Evolutionary conservation across 2,797 vertebrate genomes (phyloP).

Genomic region (Linurgus olivaceus): DNA sequence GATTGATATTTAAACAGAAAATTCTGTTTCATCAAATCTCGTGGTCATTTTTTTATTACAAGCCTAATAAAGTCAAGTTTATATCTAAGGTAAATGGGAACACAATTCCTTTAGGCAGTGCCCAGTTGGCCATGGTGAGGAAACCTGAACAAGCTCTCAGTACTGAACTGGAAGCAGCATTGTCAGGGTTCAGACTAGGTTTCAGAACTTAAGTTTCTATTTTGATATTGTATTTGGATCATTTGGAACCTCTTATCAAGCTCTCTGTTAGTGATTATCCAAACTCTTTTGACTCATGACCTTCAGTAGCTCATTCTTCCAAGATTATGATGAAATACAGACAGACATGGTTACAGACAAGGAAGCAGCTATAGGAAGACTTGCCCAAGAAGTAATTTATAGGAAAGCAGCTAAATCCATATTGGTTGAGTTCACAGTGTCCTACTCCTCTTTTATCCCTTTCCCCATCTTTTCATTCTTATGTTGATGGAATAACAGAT

Average conservation of each 20-base stretch:
- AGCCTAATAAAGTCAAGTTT: not conserved
- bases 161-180: not conserved
- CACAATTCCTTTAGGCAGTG: not conserved
- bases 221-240: not conserved
- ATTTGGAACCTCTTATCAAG: not conserved
- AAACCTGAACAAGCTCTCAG: rapidly evolving
- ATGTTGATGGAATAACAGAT: not conserved
- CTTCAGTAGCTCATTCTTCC: not conserved
- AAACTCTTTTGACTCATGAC: not conserved
- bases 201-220: not conserved
- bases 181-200: not conserved
- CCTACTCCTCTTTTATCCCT: not conserved
- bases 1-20: not conserved
- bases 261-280: not conserved
- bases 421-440: not conserved
- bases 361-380: not conserved
- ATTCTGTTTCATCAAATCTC: not conserved
- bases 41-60: not conserved
- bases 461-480: not conserved
- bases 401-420: not conserved
- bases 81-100: not conserved
- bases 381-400: not conserved
- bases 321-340: not conserved
- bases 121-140: not conserved
- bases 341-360: not conserved